Conservation (phyloP, 2,888 invertebrate genomes). For the Brachypterus glaber region DNA sequence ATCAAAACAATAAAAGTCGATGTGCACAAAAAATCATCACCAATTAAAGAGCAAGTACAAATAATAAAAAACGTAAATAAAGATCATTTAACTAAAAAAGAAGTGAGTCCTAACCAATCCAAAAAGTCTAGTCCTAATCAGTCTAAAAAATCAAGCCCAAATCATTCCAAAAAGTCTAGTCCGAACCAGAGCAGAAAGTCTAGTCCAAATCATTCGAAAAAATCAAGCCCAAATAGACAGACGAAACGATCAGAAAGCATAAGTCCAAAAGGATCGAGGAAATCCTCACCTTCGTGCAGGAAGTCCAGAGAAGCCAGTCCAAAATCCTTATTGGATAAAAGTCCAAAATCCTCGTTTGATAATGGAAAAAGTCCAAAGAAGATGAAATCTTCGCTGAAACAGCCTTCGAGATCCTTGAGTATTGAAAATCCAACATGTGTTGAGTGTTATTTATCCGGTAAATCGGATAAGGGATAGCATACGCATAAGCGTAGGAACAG, state of each 20-base stretch:
- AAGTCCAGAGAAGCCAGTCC: slow-evolving; percentile 31
- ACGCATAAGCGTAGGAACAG: slow-evolving; percentile 22
- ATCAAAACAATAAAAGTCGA: slow-evolving; percentile 42
- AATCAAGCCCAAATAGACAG: slow-evolving; percentile 21
- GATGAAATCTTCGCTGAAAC: slow-evolving; percentile 37
- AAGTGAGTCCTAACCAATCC: neutral
- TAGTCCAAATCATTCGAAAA: slow-evolving; percentile 19
- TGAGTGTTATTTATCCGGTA: slow-evolving; percentile 60
- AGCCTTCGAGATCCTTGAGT: slow-evolving; percentile 46
- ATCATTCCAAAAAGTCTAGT: slow-evolving; percentile 19
- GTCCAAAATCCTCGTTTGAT: too few relatives aligned
- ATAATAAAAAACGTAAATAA: too few relatives aligned
- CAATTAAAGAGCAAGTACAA: slow-evolving; percentile 31
- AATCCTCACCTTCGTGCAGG: slow-evolving; percentile 26
- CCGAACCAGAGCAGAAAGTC: slow-evolving; percentile 25
- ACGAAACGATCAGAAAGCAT: slow-evolving; percentile 19
- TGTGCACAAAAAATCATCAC: slow-evolving; percentile 32
- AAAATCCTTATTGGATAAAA: slow-evolving; percentile 12
- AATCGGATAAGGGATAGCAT: slow-evolving; percentile 41
- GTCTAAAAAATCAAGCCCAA: slow-evolving; percentile 21
- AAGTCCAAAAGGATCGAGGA: slow-evolving; percentile 22
- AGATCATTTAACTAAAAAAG: slow-evolving; percentile 11
- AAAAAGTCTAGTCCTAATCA: slow-evolving; percentile 15
- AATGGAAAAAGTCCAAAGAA: slow-evolving; percentile 29
- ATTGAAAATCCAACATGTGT: slow-evolving; percentile 65